phyloP scores from a whole-genome alignment of 2,113 vertebrate species.

The Shinisaurus crocodilurus region DNA sequence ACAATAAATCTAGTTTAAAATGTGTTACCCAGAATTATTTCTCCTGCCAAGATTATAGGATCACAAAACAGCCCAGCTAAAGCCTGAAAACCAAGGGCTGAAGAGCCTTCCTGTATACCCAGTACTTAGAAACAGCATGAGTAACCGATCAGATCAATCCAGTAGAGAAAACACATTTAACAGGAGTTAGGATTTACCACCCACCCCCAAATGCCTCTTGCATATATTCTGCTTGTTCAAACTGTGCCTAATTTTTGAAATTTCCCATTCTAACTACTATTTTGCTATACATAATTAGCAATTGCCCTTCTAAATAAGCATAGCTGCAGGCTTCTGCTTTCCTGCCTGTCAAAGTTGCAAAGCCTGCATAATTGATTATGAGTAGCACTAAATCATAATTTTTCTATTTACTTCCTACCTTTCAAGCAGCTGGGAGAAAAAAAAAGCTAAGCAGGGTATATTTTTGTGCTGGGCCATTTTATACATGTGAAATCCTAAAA shows the following conservation, averaged over 20 bases:
- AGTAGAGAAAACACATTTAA: background rate
- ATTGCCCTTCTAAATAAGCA: background rate
- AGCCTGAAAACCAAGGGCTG: background rate
- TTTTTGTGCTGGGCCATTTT: conserved; percentile 3
- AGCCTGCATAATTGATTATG: background rate
- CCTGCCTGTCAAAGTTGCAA: background rate
- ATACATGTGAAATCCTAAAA: background rate
- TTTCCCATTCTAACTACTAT: background rate
- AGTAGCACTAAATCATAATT: background rate
- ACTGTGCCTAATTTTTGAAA: background rate
- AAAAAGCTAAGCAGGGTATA: background rate
- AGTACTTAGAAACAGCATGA: fast-evolving
- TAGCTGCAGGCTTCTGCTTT: conserved; percentile 6
- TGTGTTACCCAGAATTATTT: background rate
- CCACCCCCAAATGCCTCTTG: too few relatives aligned
- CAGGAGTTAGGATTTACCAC: background rate
- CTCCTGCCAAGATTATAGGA: background rate
- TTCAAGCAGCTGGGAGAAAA: conserved; percentile 2
- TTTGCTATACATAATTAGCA: conserved; percentile 16
- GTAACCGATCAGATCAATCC: conserved; percentile 10
- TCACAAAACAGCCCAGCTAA: too few relatives aligned
- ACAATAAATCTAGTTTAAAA: background rate
- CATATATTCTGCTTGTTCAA: conserved; percentile 2
- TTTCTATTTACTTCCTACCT: background rate
- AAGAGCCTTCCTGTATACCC: background rate